A percentile compares a stretch with the other conserved stretches of the same genome.
Evolutionary conservation across 2,113 vertebrate species (phyloP).

Genomic region (Lycocorax pyrrhopterus): DNA sequence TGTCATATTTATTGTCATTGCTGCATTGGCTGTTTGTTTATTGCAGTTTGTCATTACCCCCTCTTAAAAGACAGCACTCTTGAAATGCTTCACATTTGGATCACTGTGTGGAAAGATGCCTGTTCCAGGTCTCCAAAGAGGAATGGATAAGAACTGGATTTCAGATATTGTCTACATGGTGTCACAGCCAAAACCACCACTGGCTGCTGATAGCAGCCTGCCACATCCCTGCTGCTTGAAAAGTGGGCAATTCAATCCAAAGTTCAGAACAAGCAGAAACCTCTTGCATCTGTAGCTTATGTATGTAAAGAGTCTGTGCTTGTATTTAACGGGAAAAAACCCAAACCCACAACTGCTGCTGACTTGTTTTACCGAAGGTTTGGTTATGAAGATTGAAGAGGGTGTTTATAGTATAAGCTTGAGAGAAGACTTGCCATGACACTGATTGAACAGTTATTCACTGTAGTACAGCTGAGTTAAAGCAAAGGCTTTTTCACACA

Average conservation of each 20-base stretch:
- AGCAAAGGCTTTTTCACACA: not conserved
- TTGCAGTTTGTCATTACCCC: not conserved
- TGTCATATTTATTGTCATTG: not conserved
- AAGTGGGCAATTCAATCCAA: not conserved
- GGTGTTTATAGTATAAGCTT: not conserved
- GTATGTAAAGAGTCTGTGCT: not conserved
- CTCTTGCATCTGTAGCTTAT: not conserved
- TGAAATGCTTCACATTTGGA: not conserved
- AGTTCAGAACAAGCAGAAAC: not conserved
- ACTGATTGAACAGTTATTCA: not conserved
- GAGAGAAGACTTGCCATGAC: not conserved
- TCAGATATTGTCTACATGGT: not conserved
- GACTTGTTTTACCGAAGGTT: not conserved
- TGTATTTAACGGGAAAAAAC: not conserved
- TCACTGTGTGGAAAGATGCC: not conserved
- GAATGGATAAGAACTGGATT: not conserved
- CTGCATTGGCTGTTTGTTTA: not conserved
- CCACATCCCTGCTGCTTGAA: not conserved
- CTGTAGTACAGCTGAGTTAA: not conserved
- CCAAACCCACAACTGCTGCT: not conserved
- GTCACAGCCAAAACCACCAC: not conserved
- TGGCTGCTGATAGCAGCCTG: not conserved
- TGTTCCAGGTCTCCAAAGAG: not conserved
- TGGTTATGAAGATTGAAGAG: not conserved
- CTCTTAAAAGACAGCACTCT: not conserved